Evolutionary conservation across 2,113 vertebrate species (phyloP).

Genomic region (Ctenomys sociabilis): DNA sequence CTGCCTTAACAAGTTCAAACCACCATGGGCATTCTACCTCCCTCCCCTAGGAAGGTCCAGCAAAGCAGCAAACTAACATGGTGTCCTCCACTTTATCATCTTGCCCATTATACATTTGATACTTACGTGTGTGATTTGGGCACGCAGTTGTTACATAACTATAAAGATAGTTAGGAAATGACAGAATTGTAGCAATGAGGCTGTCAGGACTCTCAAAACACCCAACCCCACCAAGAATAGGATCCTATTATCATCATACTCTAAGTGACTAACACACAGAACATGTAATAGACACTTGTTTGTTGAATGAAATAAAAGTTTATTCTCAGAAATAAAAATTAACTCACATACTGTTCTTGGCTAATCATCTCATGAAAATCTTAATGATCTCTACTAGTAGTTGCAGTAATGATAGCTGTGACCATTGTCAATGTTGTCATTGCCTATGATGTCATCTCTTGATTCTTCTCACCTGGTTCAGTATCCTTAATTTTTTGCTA

Average conservation of each 20-base stretch:
- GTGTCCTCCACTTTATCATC: neutral
- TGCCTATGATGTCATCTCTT: neutral
- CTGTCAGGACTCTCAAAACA: neutral
- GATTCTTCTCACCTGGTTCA: neutral
- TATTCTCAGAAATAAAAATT: conserved; percentile 18
- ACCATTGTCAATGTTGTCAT: neutral
- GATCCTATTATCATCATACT: neutral
- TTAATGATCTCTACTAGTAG: neutral
- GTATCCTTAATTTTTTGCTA: neutral
- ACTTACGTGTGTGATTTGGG: neutral
- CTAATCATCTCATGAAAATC: neutral
- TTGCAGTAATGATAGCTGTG: neutral
- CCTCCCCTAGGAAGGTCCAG: neutral
- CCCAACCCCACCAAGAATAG: neutral
- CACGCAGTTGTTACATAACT: neutral
- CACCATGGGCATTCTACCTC: neutral
- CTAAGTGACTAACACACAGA: neutral
- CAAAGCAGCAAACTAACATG: neutral
- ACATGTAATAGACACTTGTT: neutral
- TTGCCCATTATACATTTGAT: neutral
- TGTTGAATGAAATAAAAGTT: neutral
- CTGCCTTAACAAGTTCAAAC: neutral
- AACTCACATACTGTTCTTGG: neutral
- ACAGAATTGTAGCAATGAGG: neutral
- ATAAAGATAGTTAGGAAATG: neutral